Conservation (phyloP, 2,888 invertebrate genomes). For the Monopis laevigella region DNA sequence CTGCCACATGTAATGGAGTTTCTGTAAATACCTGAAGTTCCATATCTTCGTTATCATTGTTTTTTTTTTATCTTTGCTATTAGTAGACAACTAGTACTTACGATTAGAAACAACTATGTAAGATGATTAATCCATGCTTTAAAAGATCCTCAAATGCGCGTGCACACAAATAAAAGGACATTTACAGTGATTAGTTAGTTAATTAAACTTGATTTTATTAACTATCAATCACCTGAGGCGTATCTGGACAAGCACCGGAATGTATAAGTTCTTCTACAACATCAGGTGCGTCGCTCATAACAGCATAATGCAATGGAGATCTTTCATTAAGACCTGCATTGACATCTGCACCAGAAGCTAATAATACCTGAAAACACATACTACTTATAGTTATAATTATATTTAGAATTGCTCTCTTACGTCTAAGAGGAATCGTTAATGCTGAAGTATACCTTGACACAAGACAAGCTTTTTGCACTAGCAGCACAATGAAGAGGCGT, state of each 20-base stretch:
- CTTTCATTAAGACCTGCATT: constrained; percentile 75
- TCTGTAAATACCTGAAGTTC: constrained; percentile 77
- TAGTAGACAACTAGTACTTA: too few species aligned
- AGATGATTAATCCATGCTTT: too few species aligned
- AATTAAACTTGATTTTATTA: too few species aligned
- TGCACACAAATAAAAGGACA: too few species aligned
- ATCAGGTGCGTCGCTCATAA: constrained; percentile 77
- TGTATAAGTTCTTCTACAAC: constrained; percentile 78
- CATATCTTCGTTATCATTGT: too few species aligned
- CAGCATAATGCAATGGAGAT: constrained; percentile 87
- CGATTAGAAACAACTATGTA: too few species aligned
- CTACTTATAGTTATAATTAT: neutral
- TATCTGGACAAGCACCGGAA: constrained; percentile 84
- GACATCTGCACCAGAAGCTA: constrained; percentile 81
- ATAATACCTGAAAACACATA: constrained; percentile 57
- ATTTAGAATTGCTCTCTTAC: neutral
- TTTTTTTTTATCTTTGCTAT: too few species aligned
- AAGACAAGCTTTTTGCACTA: constrained; percentile 68
- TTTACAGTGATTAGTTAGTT: too few species aligned
- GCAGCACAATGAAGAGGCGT: constrained; percentile 84
- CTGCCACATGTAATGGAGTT: constrained; percentile 85
- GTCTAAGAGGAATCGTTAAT: neutral
- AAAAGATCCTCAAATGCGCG: too few species aligned
- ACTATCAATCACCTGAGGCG: constrained; percentile 78
- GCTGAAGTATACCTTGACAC: constrained; percentile 62